Conservation (phyloP, 2,888 invertebrate genomes). For the Polydrusus cervinus region DNA sequence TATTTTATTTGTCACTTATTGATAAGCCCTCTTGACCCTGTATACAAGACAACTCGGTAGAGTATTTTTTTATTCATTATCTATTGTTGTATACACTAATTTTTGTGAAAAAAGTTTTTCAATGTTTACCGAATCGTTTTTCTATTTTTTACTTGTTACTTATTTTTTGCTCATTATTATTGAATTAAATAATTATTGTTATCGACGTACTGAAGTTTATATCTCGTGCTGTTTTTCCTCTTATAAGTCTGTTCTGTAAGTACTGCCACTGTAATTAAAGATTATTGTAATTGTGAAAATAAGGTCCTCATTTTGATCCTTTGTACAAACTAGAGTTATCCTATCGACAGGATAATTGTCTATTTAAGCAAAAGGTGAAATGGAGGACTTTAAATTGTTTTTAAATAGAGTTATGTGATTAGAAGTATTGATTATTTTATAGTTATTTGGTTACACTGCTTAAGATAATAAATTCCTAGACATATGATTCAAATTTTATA, state of each 20-base stretch:
- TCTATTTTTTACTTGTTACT: no score
- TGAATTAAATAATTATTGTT: neutral
- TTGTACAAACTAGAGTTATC: neutral
- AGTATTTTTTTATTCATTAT: neutral
- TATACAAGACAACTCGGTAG: no score
- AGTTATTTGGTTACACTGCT: slow-evolving; percentile 3
- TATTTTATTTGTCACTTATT: no score
- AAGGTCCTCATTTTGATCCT: neutral
- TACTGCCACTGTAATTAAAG: neutral
- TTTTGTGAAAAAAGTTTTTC: no score
- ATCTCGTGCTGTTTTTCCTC: neutral
- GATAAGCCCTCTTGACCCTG: no score
- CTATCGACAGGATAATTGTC: neutral
- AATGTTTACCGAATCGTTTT: no score
- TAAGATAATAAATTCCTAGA: neutral
- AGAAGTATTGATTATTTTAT: slow-evolving; percentile 25
- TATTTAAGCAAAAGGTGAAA: neutral
- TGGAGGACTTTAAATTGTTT: neutral
- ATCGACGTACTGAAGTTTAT: neutral
- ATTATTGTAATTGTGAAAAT: neutral
- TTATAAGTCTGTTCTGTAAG: slow-evolving; percentile 5
- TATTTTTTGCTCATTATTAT: neutral
- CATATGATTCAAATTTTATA: no score
- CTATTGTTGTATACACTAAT: no score
- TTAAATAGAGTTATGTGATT: slow-evolving; percentile 6